Evolutionary conservation across 2,888 invertebrate species (phyloP).

Genomic region (Stenoptilia bipunctidactyla): DNA sequence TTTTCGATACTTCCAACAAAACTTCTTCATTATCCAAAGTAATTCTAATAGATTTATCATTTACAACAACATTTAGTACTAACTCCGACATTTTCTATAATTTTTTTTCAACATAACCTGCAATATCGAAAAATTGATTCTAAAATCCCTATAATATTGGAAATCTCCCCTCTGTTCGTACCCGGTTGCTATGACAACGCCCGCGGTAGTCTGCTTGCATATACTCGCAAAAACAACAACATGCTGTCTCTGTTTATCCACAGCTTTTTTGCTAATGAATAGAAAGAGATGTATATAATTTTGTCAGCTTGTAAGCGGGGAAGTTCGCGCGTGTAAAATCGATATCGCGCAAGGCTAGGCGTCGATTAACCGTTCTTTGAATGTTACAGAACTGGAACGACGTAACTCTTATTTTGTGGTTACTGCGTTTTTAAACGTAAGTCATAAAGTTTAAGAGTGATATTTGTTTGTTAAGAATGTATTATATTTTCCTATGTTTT

Average conservation of each 20-base stretch:
- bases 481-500: not conserved
- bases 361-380: conserved; percentile 56
- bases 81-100: conserved; percentile 35
- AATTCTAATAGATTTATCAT: conserved; percentile 26
- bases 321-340: conserved; percentile 59
- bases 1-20: conserved; percentile 17
- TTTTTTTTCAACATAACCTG: conserved; percentile 45
- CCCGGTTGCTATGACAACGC: conserved; percentile 53
- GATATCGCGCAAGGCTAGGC: conserved; percentile 71
- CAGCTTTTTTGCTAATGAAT: conserved; percentile 10
- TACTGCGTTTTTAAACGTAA: not conserved
- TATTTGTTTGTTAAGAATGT: conserved; percentile 9
- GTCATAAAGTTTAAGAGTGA: not conserved
- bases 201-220: conserved; percentile 31
- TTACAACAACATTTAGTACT: conserved; percentile 30
- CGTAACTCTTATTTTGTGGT: not conserved
- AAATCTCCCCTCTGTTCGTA: conserved; percentile 51
- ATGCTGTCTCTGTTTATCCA: conserved; percentile 25
- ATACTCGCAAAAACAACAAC: conserved; percentile 13
- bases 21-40: conserved; percentile 21
- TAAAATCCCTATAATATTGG: conserved; percentile 30
- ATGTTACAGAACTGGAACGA: conserved; percentile 18
- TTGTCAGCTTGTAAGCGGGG: conserved; percentile 26
- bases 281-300: conserved; percentile 25
- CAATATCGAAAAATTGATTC: conserved; percentile 5